These are phyloP conservation scores for Microhierax caerulescens DNA, from an alignment of 2,797 vertebrate genomes.

Conservation along the genomic window DNA sequence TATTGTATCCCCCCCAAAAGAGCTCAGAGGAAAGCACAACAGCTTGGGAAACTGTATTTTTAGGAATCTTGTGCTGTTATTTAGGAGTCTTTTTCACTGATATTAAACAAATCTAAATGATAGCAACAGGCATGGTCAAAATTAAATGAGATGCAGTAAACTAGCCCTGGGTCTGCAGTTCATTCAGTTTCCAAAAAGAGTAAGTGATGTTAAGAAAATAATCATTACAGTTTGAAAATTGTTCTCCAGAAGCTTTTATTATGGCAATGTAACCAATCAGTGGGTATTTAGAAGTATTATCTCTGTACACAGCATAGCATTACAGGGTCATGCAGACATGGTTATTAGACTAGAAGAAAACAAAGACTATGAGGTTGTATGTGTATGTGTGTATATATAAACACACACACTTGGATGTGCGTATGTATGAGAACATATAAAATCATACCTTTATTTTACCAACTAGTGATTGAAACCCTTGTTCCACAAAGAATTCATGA, in stretches of 20 bases:
- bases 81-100: background rate
- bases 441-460: background rate
- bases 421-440: background rate
- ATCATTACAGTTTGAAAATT: background rate
- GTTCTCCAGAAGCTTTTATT: background rate
- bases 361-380: background rate
- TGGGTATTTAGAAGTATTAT: background rate
- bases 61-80: background rate
- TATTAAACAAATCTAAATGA: background rate
- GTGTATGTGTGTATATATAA: fast-evolving
- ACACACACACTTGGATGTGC: background rate
- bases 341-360: background rate
- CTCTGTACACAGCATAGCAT: background rate
- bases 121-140: background rate
- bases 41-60: background rate
- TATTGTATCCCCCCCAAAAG: background rate
- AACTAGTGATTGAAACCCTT: background rate
- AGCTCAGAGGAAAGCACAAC: background rate
- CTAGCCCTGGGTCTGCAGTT: background rate
- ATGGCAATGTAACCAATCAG: background rate
- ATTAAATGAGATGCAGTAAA: background rate
- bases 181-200: background rate
- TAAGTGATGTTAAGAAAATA: background rate
- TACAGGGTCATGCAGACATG: background rate
- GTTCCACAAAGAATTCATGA: background rate